Percentiles rank a stretch among this genome's conserved stretches.
phyloP scores from a whole-genome alignment of 2,113 vertebrate species.

The Aegypius monachus region DNA sequence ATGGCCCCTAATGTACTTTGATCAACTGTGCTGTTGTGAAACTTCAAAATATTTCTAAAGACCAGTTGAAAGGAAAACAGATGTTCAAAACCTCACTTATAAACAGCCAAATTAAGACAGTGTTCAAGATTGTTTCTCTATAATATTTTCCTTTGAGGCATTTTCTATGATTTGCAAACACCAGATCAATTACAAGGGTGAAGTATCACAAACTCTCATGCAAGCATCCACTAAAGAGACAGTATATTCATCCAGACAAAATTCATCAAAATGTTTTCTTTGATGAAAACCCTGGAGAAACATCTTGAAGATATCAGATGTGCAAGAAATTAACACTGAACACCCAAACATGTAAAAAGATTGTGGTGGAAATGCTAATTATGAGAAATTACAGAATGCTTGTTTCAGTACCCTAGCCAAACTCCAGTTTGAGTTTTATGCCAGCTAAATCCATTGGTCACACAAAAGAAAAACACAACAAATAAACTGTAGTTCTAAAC shows the following conservation, averaged over 20 bases:
- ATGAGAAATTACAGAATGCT: not conserved
- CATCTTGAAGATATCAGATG: not conserved
- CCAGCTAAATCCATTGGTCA: not conserved
- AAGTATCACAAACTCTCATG: not conserved
- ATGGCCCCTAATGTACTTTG: not conserved
- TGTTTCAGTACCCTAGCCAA: not conserved
- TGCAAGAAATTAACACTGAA: not conserved
- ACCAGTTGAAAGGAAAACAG: not conserved
- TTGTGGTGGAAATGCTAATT: slow-evolving; percentile 8
- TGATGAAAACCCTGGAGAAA: slow-evolving; percentile 20
- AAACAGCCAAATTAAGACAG: slow-evolving; percentile 9
- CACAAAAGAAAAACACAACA: not conserved
- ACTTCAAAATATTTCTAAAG: not conserved
- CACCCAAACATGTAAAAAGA: not conserved
- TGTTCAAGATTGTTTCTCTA: not conserved
- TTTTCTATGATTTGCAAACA: slow-evolving; percentile 12
- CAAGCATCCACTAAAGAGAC: not conserved
- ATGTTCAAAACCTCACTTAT: not conserved
- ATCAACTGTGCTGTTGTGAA: not conserved
- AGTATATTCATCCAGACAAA: not conserved
- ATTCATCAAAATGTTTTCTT: slow-evolving; percentile 1
- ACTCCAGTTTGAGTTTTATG: not conserved
- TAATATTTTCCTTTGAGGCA: slow-evolving; percentile 26
- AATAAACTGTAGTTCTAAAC: not conserved
- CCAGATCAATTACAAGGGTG: slow-evolving; percentile 19